Evolutionary conservation across 1,140 invertebrate species (phyloP), one percentile per base, ranked within the genome.

Genomic region (Glomeris maerens): DNA sequence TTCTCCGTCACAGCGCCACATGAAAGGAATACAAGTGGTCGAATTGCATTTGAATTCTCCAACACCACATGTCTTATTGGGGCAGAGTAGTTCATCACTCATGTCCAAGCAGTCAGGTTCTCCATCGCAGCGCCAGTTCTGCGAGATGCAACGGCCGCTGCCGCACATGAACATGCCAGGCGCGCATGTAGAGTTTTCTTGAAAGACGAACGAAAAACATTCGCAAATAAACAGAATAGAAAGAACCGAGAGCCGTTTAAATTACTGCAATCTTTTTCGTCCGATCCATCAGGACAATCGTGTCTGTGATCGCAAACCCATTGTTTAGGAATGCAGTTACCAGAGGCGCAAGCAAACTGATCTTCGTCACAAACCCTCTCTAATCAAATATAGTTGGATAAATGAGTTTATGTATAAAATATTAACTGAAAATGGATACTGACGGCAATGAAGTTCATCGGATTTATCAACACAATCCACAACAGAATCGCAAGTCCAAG

Each of bases 1-100:
- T 55, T 81, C 78, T 7, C 74, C 76, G 67, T 93, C 84, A 66
- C 87, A 91, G 5, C 79, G 64, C 77, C 78, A 78, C 27, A 74
- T 64, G 45, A 67, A 71, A 1, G 78, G 75, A 44, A 87, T 77
- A 66, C 85, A 89, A 17, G 75, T 71, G 28, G 82, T 81, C 17
- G 71, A 62, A n/a, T 70, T 65, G 57, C 79, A 79, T 42, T 66
- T 62, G 61, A 78, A 78, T 45, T 79, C 69, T 28, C 66, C 59
- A 0, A 60, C 61, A 10, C 66, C 62, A 55, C 77, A 78, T 27
- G 21, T 26, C 26, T 23, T 3, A 66, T 62, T 56, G 52, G 55
- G 44, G 41, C 57, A 58, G 10, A 49, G 51, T 13, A 52, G 36
- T 40, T 59, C 58, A 41, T 59, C 58, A 17, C 38, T 46, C n/a